Base-by-base conservation (phyloP, 2,888 invertebrate species). In the Microplitis manilae region DNA sequence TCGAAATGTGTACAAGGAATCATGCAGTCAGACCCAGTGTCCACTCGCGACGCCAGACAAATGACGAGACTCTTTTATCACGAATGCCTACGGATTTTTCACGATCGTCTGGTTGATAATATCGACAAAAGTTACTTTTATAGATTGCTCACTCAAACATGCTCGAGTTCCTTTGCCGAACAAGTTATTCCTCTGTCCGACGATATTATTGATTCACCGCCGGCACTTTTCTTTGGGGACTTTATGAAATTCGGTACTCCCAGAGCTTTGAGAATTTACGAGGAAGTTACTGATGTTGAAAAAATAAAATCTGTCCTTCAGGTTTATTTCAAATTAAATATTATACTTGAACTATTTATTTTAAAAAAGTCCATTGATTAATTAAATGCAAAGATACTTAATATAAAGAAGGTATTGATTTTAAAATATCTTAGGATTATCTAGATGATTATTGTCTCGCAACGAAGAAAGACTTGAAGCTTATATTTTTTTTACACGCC, bases 1-100 rank as follows among this genome's bases (percentile, higher is more conserved):
- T 97, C 97, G 8, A 97, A 97, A 89, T 96, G 96, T 79, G 92
- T 97, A 84, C 97, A 97, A 90, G 97, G 97, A n/a, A 93, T 97
- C 7, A 90, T 97, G 73, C 97, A 97, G 87, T 96, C 96, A 0
- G 95, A 96, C 86, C 92, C 93, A 41, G 93, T 93, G 1, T 93
- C 93, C 68, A 92, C 95, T 89, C 93, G 95, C 69, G 92, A 93
- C 64, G 93, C 95, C 72, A 91, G 90, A 75, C 93, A 93, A 77
- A 94, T 96, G 90, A 89, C 94, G 69, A 93, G 97, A 82, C 90
- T 98, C 7, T 98, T 97, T 91, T 96, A 96, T 83, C 98, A 98
- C 87, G 98, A 98, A 90, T 96, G 96, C 77, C 93, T 96, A 76
- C 92, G 98, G 39, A 97, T 97, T 1, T 98, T 97, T 89, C 97